Conservation (phyloP, 1,140 invertebrate genomes). For the Zaprionus camerounensis region DNA sequence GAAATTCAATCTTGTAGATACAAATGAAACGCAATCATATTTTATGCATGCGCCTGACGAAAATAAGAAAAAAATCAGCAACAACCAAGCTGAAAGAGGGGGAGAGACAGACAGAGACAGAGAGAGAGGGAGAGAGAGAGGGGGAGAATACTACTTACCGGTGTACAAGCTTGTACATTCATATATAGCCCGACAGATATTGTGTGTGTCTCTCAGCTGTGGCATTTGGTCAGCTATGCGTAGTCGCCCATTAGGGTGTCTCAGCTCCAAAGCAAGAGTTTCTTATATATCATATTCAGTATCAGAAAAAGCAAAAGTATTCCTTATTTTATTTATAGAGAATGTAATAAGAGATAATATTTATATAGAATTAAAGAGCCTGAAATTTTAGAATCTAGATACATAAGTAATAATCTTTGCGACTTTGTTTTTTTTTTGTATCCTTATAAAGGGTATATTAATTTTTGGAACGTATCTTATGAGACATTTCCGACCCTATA, state of each 20-base stretch:
- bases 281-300: not conserved
- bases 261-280: not conserved
- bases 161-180: constrained; percentile 18
- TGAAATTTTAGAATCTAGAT: no score
- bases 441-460: no score
- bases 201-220: constrained; percentile 46
- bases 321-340: no score
- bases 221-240: constrained; percentile 11
- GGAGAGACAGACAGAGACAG: not conserved
- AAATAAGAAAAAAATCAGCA: constrained; percentile 22
- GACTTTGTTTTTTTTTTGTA: no score
- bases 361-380: no score
- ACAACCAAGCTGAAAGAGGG: constrained; percentile 11
- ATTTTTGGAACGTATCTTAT: no score
- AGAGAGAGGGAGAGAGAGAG: no score
- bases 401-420: no score
- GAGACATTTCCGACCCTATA: no score
- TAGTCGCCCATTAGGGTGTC: constrained; percentile 1
- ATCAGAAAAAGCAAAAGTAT: not conserved
- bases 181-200: constrained; percentile 23
- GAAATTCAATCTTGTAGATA: constrained; percentile 81
- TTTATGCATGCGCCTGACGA: constrained; percentile 73
- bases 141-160: constrained; percentile 30
- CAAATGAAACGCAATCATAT: constrained; percentile 83
- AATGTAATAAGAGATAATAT: no score